Percentiles rank a stretch among this genome's conserved stretches.
Evolutionary conservation across 2,888 invertebrate species (phyloP).

Genomic region (Dryomyza anilis): DNA sequence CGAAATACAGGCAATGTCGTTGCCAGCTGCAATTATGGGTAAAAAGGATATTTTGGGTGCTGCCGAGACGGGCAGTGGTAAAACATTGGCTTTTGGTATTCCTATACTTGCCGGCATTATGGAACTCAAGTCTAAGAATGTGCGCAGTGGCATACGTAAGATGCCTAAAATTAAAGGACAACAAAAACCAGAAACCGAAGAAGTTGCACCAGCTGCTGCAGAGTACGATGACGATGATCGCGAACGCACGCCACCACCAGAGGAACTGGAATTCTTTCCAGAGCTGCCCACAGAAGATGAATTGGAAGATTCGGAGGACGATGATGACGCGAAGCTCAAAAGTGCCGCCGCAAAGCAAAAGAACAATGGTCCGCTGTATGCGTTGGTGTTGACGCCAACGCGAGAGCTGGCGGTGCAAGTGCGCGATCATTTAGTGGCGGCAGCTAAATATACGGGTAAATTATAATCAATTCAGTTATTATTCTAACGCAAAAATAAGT

Average conservation of each 20-base stretch:
- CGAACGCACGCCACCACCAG: constrained; percentile 60
- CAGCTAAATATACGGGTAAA: constrained; percentile 75
- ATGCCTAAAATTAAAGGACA: constrained; percentile 40
- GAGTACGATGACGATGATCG: constrained; percentile 56
- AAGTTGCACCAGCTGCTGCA: background rate
- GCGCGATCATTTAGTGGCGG: constrained; percentile 78
- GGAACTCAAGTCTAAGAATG: constrained; percentile 65
- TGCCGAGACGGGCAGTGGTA: constrained; percentile 98
- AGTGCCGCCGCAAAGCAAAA: too few relatives aligned
- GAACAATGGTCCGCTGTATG: constrained; percentile 67
- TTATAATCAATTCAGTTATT: too few relatives aligned
- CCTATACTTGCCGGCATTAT: constrained; percentile 89
- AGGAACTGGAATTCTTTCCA: constrained; percentile 46
- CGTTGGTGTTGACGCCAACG: constrained; percentile 92
- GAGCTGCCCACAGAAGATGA: constrained; percentile 41
- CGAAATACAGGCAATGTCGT: constrained; percentile 79
- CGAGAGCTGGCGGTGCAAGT: constrained; percentile 96
- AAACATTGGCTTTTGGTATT: constrained; percentile 96
- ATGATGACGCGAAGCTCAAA: background rate
- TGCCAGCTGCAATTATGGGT: constrained; percentile 84
- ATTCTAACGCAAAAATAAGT: too few relatives aligned
- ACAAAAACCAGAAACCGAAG: background rate
- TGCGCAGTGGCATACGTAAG: constrained; percentile 53
- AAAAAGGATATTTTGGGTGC: constrained; percentile 94
- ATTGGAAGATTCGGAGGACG: constrained; percentile 13